These are phyloP conservation scores for Echiichthys vipera DNA, from an alignment of 2,797 vertebrate genomes.

Conservation along the genomic window DNA sequence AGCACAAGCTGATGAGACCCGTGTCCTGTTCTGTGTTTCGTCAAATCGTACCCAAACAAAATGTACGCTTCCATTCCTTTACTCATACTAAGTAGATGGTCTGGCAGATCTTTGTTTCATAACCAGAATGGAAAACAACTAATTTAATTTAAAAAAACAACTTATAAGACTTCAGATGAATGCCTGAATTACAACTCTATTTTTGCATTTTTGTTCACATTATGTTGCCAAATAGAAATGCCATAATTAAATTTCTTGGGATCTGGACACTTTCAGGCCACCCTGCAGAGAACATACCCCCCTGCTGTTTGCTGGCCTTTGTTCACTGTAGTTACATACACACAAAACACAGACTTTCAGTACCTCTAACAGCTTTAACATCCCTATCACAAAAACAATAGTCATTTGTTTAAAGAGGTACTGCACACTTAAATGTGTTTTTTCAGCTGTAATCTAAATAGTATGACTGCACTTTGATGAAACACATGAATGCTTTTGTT, in stretches of 20 bases:
- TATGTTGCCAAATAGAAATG: conserved; percentile 32
- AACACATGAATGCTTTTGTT: too few species aligned
- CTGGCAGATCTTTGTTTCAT: conserved; percentile 11
- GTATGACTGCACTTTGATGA: too few species aligned
- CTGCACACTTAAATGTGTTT: too few species aligned
- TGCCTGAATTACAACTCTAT: conserved; percentile 35
- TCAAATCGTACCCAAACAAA: conserved; percentile 52
- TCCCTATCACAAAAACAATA: conserved; percentile 40
- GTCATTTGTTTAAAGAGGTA: conserved; percentile 57
- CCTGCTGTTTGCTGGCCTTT: conserved; percentile 32
- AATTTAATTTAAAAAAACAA: not conserved
- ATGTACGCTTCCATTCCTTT: conserved; percentile 60
- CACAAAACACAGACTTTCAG: conserved; percentile 34
- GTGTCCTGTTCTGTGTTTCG: conserved; percentile 42
- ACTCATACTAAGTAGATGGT: conserved; percentile 34
- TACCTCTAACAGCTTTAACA: conserved; percentile 24
- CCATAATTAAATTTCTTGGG: conserved; percentile 18
- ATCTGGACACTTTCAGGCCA: conserved; percentile 34
- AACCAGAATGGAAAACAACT: conserved; percentile 62
- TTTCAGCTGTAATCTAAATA: too few species aligned
- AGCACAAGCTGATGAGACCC: conserved; percentile 27
- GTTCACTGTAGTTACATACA: conserved; percentile 29
- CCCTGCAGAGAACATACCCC: conserved; percentile 32
- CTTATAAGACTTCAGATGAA: conserved; percentile 19
- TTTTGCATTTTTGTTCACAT: conserved; percentile 42